Evolutionary conservation across 2,113 vertebrate genomes (phyloP), one percentile per base, ranked within the genome.

Genomic region (Dromaius novaehollandiae): DNA sequence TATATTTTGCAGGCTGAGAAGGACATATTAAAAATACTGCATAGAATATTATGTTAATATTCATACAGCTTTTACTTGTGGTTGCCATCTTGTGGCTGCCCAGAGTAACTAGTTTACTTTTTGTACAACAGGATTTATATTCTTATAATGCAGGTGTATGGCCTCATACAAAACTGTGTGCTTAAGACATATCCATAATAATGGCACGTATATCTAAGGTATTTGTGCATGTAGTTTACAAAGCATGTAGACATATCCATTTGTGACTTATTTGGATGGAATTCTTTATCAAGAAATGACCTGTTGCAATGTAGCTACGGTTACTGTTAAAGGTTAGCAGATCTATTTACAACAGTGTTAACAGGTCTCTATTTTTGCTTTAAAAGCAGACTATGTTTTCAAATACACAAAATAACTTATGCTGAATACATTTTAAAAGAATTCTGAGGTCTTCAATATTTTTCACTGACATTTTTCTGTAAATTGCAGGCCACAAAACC

Each of bases 21-120:
- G 38, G 15, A 60, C 20, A 9, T 30, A 16, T 4, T 26, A 56
- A 64, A 85, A 73, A 20, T 10, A 16, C 3, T 44, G 15, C 8
- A 11, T 4, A 34, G 44, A 91, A 38, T 5, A 22, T 5, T 6
- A 32, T 11, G 26, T 32, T 40, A 18, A 30, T 11, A 4, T 26
- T 44, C 51, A 26, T 12, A 3, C 21, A 58, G 26, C 13, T 63
- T 82, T 64, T 30, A 55, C 30, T 73, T 82, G 5, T 25, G 36
- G 58, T 70, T 96, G 93, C 93, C 96, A 86, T 48, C 93, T 91
- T 25, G 58, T 73, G 94, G 82, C 79, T 64, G 50, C 28, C 77
- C 63, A 24, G 24, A 78, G 50, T 13, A 80, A 19, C 7, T 22
- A 21, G 32, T 4, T 3, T 32, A 13, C 11, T n/a, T 38, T 76